Evolutionary conservation across 2,888 invertebrate genomes (phyloP).

Genomic region (Arctia plantaginis): DNA sequence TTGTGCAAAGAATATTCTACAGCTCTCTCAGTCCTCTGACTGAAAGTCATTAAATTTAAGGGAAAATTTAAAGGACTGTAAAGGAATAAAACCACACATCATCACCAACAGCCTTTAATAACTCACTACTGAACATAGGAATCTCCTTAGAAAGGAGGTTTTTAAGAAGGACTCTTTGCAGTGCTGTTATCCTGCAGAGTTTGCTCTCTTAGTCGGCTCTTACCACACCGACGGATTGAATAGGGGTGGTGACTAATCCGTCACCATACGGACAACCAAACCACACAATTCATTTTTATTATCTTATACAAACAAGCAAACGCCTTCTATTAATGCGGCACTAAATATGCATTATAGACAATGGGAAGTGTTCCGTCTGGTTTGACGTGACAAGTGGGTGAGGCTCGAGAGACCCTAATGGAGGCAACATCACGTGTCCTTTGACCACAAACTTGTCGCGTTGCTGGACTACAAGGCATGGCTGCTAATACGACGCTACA

Average conservation of each 20-base stretch:
- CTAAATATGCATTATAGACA: neutral
- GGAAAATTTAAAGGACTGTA: no score
- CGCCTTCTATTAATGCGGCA: neutral
- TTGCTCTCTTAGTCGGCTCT: no score
- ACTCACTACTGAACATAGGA: no score
- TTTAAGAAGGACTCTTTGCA: no score
- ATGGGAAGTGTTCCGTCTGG: conserved; percentile 29
- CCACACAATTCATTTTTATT: neutral
- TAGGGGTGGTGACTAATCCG: no score
- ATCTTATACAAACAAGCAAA: neutral
- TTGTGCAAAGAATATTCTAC: neutral
- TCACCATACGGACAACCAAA: neutral
- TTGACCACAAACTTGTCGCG: conserved; percentile 56
- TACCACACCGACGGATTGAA: no score
- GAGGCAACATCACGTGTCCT: conserved; percentile 52
- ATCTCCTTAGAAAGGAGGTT: no score
- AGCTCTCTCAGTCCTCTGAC: neutral
- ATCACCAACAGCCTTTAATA: no score
- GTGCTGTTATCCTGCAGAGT: no score
- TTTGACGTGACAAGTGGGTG: conserved; percentile 21
- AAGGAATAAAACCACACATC: no score
- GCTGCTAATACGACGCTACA: conserved; percentile 14
- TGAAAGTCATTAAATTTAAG: neutral
- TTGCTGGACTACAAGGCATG: conserved; percentile 31
- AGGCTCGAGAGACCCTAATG: conserved; percentile 35